Evolutionary conservation across 2,797 vertebrate genomes (phyloP).

Genomic region (Tangara arthus): DNA sequence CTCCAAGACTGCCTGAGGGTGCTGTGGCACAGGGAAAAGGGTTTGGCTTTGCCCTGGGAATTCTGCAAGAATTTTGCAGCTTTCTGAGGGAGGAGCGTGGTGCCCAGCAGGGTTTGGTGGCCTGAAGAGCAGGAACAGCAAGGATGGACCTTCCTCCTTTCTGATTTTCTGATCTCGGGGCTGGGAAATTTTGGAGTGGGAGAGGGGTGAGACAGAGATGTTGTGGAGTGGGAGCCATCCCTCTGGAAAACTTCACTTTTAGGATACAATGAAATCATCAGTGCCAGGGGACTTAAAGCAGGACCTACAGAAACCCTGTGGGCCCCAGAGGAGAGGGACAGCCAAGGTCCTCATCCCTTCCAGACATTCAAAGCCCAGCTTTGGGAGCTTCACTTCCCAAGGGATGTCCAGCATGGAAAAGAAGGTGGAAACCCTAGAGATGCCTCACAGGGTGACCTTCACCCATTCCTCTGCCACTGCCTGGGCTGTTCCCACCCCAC

Average conservation of each 20-base stretch:
- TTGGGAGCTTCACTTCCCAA: not conserved
- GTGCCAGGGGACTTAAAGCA: not conserved
- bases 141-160: not conserved
- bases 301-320: not conserved
- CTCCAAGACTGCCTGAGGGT: fast-evolving
- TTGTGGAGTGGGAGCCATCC: not conserved
- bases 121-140: not conserved
- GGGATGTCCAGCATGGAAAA: not conserved
- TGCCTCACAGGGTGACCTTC: not conserved
- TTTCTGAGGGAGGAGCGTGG: fast-evolving
- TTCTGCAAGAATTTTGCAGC: not conserved
- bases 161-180: not conserved
- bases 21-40: fast-evolving
- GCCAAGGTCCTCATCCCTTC: no score
- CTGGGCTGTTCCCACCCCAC: fast-evolving
- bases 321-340: not conserved
- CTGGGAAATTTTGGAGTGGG: not conserved
- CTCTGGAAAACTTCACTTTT: not conserved
- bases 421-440: not conserved
- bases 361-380: not conserved
- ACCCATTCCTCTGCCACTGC: not conserved
- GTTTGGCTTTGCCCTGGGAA: not conserved
- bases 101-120: not conserved
- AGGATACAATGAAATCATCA: not conserved
- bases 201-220: fast-evolving